These are phyloP conservation scores for Ceramica pisi DNA, from an alignment of 2,888 invertebrate genomes.

Conservation along the genomic window DNA sequence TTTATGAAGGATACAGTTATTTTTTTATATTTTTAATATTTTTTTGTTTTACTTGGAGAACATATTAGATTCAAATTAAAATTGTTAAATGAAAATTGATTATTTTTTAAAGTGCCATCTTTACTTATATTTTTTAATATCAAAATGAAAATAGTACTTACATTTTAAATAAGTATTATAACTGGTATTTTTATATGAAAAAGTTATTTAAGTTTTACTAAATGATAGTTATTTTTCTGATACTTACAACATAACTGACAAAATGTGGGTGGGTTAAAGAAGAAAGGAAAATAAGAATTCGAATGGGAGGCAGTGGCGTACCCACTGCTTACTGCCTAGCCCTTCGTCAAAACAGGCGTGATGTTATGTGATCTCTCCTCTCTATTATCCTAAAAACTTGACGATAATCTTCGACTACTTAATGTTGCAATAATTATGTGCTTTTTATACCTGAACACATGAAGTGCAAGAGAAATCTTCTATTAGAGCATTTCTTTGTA, in stretches of 20 bases:
- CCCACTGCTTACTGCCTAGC: neutral
- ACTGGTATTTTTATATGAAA: constrained; percentile 14
- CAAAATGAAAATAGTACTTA: constrained; percentile 27
- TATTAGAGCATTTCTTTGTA: constrained; percentile 5
- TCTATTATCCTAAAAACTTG: neutral
- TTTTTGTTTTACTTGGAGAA: neutral
- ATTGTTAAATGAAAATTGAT: constrained; percentile 1
- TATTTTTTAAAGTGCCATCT: constrained; percentile 28
- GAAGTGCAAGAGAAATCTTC: neutral
- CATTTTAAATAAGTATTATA: constrained; percentile 28
- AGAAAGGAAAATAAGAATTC: too few relatives aligned
- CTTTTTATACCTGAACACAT: neutral
- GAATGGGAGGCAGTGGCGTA: too few relatives aligned
- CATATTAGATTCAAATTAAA: constrained; percentile 4
- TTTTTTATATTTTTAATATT: neutral
- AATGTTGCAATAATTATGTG: neutral
- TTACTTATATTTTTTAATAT: constrained; percentile 22
- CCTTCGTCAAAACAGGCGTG: neutral
- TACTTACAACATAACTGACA: neutral
- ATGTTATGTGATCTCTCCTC: neutral
- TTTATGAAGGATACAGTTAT: neutral
- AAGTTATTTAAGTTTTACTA: constrained; percentile 1
- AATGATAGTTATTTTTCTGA: constrained; percentile 6
- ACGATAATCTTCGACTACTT: constrained; percentile 17
- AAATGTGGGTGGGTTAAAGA: neutral